Percentiles rank a stretch among this genome's conserved stretches.
These are phyloP conservation scores for Acanthosepion esculentum DNA, from an alignment of 2,888 invertebrate species.

Conservation along the genomic window DNA sequence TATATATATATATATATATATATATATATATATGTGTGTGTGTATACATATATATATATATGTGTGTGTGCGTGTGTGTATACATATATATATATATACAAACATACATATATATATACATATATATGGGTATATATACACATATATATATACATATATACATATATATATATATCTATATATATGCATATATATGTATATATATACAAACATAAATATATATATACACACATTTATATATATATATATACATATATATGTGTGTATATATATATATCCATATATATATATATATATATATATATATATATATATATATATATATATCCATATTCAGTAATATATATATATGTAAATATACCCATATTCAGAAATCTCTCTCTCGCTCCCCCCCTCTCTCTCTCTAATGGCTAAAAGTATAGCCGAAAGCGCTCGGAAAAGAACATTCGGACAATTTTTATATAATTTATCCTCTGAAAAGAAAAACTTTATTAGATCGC, in stretches of 20 bases:
- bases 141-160: not conserved
- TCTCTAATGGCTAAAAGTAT: too few relatives aligned
- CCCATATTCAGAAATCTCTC: not conserved
- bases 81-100: too few relatives aligned
- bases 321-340: not conserved
- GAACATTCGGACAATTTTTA: too few relatives aligned
- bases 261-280: not conserved
- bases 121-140: not conserved
- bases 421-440: too few relatives aligned
- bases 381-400: too few relatives aligned
- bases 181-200: not conserved
- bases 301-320: not conserved
- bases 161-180: not conserved
- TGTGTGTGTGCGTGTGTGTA: too few relatives aligned
- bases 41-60: not conserved
- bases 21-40: not conserved
- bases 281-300: not conserved
- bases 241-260: not conserved
- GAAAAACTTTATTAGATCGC: too few relatives aligned
- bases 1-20: not conserved
- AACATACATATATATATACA: too few relatives aligned
- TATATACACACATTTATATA: not conserved
- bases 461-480: too few relatives aligned
- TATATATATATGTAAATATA: constrained; percentile 8
- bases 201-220: not conserved